Base-by-base conservation (phyloP, 1,140 invertebrate species). In the Helicoverpa zea region DNA sequence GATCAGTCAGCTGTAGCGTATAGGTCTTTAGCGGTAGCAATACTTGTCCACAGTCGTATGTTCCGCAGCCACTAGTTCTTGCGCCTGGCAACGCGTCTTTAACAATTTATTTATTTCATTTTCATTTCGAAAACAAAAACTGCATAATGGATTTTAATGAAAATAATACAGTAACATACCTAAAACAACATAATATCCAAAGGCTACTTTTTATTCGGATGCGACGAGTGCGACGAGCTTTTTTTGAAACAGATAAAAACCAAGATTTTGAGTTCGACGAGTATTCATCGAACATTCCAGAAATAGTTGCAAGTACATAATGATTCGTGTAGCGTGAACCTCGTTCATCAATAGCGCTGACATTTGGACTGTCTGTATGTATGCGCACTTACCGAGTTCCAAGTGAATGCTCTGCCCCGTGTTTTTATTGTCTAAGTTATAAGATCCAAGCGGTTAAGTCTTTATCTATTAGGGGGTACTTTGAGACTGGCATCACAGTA, bases 351-450 rank as follows among this genome's bases (percentile, higher is more conserved):
- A 59, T 59, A 74, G 52, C 12, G 29, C 23, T 58, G 72, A 74
- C 72, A 74, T 74, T 74, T 58, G 54, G 30, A 58, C 54, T 47
- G 35, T 59, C 49, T 54, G 68, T 72, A 18, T 23, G 68, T 54
- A 52, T 43, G 29, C 11, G 52, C 59, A 35, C 30, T 12, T 58
- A n/a, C 1, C n/a, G 54, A 9, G 72, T 16, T n/a, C 29, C 16
- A 47, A 76, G 61, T 73, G 56, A 68, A 76, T 76, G 63, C 54
- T 81, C 64, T 64, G 73, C 70, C 61, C 63, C 58, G 16, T 47
- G 78, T 49, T 58, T 23, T 61, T 13, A 47, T 1, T 1, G 51
- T 58, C 9, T 29, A 80, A 80, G 78, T 52, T 52, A 47, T 13
- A 49, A 47, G 56, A 58, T 16, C 23, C 12, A 29, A 68, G 76